Percentiles rank a stretch among this genome's conserved stretches.
phyloP scores from a whole-genome alignment of 1,140 invertebrate genomes.

The Trachymyrmex cornetzi region DNA sequence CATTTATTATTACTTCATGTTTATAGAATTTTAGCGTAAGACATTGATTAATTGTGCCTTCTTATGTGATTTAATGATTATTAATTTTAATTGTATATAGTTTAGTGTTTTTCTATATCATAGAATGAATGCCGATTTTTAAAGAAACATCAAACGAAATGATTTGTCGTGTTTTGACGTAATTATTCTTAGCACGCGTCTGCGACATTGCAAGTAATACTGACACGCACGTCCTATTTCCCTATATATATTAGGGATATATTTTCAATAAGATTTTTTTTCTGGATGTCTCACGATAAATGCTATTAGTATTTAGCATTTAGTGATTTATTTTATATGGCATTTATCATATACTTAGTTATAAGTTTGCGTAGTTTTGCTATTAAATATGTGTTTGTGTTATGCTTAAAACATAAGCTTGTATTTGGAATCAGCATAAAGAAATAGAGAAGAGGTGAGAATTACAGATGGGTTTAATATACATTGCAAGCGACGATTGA shows the following conservation, averaged over 20 bases:
- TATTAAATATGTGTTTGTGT: conserved; percentile 49
- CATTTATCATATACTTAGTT: conserved; percentile 26
- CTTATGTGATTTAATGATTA: conserved; percentile 17
- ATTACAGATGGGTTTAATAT: conserved; percentile 56
- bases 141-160: background rate
- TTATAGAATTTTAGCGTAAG: conserved; percentile 9
- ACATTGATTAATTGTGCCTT: background rate
- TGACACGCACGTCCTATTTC: conserved; percentile 26
- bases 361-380: conserved; percentile 53
- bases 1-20: background rate
- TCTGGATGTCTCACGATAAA: conserved; percentile 18
- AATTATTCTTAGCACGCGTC: conserved; percentile 50
- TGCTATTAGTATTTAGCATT: conserved; percentile 13
- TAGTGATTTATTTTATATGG: conserved; percentile 20
- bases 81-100: conserved; percentile 14
- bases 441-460: conserved; percentile 21
- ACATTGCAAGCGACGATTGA: conserved; percentile 45
- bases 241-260: conserved; percentile 25
- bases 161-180: background rate
- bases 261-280: background rate
- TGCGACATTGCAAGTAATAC: conserved; percentile 9
- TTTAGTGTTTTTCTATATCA: background rate
- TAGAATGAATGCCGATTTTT: background rate
- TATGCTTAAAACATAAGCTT: conserved; percentile 45
- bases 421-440: conserved; percentile 25